Evolutionary conservation across 1,140 invertebrate species (phyloP).

Genomic region (Pogonognathellus flavescens): DNA sequence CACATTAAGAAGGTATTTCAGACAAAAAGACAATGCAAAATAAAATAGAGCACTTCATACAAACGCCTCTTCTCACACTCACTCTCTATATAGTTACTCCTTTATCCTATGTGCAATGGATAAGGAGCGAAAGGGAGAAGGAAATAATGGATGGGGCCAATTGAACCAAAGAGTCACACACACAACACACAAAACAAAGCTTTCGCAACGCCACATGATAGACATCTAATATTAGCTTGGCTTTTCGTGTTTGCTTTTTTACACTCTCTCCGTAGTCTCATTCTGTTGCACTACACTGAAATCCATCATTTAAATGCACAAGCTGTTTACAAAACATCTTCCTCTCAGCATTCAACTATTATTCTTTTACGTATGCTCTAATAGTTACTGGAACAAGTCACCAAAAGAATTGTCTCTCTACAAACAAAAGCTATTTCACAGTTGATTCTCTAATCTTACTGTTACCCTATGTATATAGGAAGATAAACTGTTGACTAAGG

Average conservation of each 20-base stretch:
- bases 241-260: background rate
- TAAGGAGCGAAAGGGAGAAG: constrained; percentile 1
- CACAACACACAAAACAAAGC: constrained; percentile 22
- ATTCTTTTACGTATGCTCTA: no score
- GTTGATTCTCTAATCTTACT: constrained; percentile 11
- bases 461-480: background rate
- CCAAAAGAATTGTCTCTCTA: background rate
- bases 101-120: background rate
- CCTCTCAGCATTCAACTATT: background rate
- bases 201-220: constrained; percentile 17
- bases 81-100: no score
- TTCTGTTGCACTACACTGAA: constrained; percentile 1
- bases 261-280: background rate
- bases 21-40: no score
- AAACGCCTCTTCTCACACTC: no score
- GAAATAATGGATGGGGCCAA: constrained; percentile 47
- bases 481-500: background rate
- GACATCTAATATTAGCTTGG: constrained; percentile 43
- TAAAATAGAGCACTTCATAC: no score
- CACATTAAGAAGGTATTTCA: no score
- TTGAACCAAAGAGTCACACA: constrained; percentile 27
- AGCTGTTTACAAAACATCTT: constrained; percentile 20
- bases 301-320: constrained; percentile 31
- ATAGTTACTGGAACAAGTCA: no score
- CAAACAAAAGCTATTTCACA: constrained; percentile 11